Conservation (phyloP, 2,113 vertebrate genomes). For the Fregetta grallaria region DNA sequence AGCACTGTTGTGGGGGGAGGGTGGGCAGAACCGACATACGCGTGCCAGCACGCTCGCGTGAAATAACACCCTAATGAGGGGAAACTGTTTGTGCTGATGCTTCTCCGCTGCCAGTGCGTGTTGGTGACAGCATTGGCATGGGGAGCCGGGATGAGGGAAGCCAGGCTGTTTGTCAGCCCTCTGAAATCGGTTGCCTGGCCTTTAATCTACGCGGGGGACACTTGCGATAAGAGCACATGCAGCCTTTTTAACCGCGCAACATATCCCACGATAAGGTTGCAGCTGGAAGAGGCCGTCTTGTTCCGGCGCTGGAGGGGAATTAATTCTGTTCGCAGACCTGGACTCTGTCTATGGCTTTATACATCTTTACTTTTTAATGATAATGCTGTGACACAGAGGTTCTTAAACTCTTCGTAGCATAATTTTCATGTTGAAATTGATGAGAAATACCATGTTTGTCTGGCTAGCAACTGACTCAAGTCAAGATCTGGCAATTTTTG, state of each 20-base stretch:
- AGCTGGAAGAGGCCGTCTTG: not conserved
- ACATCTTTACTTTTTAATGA: not conserved
- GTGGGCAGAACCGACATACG: not conserved
- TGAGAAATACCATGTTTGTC: not conserved
- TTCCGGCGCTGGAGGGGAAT: not conserved
- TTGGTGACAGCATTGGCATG: not conserved
- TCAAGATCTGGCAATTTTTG: not conserved
- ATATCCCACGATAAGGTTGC: not conserved
- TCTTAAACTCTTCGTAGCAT: not conserved
- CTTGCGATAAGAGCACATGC: not conserved
- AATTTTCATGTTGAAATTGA: not conserved
- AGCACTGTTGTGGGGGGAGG: not conserved
- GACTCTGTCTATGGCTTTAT: not conserved
- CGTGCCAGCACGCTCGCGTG: fast-evolving
- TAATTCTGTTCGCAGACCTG: not conserved
- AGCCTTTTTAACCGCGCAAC: not conserved
- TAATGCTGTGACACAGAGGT: not conserved
- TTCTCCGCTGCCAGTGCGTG: fast-evolving
- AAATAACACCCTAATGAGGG: not conserved
- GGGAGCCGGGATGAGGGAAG: not conserved
- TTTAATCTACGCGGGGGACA: not conserved
- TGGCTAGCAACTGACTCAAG: not conserved
- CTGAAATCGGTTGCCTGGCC: not conserved
- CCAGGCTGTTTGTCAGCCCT: not conserved
- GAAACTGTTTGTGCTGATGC: not conserved